Percentiles rank a stretch among this genome's conserved stretches.
Evolutionary conservation across 2,797 vertebrate species (phyloP).

Genomic region (Lutjanus argentimaculatus): DNA sequence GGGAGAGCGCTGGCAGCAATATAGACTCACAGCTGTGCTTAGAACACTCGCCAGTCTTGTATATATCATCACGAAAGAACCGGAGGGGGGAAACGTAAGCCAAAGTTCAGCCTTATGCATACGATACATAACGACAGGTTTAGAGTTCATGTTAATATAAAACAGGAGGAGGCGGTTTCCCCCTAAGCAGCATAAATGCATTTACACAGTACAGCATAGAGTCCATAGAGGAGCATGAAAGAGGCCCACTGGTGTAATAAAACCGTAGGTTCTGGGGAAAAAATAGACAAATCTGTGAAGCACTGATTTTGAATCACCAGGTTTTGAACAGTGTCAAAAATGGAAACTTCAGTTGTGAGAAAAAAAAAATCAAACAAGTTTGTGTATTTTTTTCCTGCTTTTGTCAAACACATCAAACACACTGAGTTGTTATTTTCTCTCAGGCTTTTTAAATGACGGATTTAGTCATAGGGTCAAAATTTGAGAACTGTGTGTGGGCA

Average conservation of each 20-base stretch:
- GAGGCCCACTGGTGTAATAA: constrained; percentile 45
- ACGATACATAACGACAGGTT: constrained; percentile 73
- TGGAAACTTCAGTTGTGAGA: constrained; percentile 10
- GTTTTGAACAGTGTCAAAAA: constrained; percentile 35
- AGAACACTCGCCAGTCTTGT: constrained; percentile 52
- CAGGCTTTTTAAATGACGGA: constrained; percentile 47
- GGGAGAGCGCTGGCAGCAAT: constrained; percentile 50
- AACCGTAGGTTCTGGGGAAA: constrained; percentile 18
- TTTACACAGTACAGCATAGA: constrained; percentile 36
- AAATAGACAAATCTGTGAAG: constrained; percentile 31
- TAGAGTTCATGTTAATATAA: constrained; percentile 72
- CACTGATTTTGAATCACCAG: constrained; percentile 48
- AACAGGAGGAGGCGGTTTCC: constrained; percentile 65
- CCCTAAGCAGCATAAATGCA: constrained; percentile 52
- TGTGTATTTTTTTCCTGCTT: constrained; percentile 23
- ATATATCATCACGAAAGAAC: constrained; percentile 64
- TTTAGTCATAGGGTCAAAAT: constrained; percentile 61
- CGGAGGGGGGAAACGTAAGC: constrained; percentile 45
- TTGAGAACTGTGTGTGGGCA: constrained; percentile 54
- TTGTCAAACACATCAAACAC: constrained; percentile 35
- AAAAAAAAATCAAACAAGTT: constrained; percentile 5
- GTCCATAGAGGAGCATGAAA: constrained; percentile 41
- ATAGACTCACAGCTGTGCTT: constrained; percentile 69
- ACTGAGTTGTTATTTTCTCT: constrained; percentile 52
- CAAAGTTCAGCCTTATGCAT: constrained; percentile 67